These are phyloP conservation scores for Gopherus evgoodei DNA, from an alignment of 2,113 vertebrate species.

Conservation along the genomic window DNA sequence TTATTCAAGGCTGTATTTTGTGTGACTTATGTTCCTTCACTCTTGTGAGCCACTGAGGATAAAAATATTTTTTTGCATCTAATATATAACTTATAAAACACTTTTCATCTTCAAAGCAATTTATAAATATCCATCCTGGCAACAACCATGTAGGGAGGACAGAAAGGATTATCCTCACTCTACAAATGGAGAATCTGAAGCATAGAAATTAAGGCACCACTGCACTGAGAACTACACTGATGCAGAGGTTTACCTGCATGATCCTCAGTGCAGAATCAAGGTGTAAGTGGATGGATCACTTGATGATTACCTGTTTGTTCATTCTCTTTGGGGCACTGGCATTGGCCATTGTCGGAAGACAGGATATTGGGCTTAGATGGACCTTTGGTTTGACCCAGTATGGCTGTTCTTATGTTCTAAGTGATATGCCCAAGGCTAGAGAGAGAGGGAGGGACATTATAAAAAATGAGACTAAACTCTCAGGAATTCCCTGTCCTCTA, in stretches of 20 bases:
- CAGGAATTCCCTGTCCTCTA: background rate
- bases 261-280: background rate
- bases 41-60: background rate
- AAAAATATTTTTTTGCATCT: conserved; percentile 17
- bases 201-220: background rate
- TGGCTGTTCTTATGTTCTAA: background rate
- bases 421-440: conserved; percentile 4
- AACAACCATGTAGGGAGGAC: background rate
- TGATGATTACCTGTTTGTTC: too few species aligned
- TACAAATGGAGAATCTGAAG: conserved; percentile 44
- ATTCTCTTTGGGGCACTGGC: too few species aligned
- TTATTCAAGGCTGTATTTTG: background rate
- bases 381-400: too few species aligned
- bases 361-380: too few species aligned
- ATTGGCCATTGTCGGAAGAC: too few species aligned
- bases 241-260: background rate
- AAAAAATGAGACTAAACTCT: conserved; percentile 55
- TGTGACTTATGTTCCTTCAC: background rate
- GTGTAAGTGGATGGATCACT: background rate
- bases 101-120: conserved; percentile 12
- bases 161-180: conserved; percentile 45
- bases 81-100: background rate
- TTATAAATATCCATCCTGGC: conserved; percentile 51
- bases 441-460: conserved; percentile 55
- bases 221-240: background rate